A percentile compares a stretch with the other conserved stretches of the same genome.
These are phyloP conservation scores for Marcusenius ussheri DNA, from an alignment of 2,113 vertebrate genomes.

Conservation along the genomic window DNA sequence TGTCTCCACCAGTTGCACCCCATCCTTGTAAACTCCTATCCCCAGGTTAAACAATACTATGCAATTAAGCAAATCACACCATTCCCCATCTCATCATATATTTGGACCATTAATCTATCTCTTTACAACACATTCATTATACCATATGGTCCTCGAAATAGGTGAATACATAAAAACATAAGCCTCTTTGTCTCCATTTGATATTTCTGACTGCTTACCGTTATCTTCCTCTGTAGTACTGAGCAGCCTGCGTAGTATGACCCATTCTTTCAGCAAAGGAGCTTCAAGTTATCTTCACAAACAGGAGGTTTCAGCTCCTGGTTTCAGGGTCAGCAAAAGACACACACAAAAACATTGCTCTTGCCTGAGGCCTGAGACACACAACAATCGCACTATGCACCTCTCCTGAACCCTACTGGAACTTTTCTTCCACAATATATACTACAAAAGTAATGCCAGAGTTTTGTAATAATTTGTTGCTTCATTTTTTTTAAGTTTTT, in stretches of 20 bases:
- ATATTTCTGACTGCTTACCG: neutral
- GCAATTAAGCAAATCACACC: no score
- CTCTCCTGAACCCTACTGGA: neutral
- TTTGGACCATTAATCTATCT: neutral
- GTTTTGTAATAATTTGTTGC: neutral
- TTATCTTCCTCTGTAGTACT: neutral
- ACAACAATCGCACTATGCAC: neutral
- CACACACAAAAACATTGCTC: neutral
- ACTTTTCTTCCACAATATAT: neutral
- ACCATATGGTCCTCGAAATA: neutral
- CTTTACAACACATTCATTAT: neutral
- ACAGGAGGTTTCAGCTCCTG: no score
- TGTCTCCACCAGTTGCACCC: no score
- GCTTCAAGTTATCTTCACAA: neutral
- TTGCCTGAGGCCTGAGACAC: neutral
- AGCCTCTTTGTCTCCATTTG: neutral
- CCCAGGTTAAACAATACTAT: no score
- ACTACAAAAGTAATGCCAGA: neutral
- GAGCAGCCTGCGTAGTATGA: neutral
- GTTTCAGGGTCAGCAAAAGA: no score
- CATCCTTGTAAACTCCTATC: no score
- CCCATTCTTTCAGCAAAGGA: neutral
- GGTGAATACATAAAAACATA: neutral
- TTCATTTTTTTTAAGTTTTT: neutral
- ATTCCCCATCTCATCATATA: no score